Conservation (phyloP, 2,888 invertebrate species). For the Lasioglossum marginatum region DNA sequence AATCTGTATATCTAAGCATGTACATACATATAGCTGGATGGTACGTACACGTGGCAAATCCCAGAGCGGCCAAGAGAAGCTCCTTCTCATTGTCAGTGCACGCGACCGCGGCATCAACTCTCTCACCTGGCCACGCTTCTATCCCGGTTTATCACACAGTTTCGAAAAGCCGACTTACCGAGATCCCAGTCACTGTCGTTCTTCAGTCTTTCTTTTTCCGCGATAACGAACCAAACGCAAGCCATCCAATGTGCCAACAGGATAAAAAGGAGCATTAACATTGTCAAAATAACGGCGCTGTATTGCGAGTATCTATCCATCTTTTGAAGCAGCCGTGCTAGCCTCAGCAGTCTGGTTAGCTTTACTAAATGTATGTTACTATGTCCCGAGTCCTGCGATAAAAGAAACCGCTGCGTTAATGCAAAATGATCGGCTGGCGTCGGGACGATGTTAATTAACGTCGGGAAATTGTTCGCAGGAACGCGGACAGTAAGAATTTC, state of each 20-base stretch:
- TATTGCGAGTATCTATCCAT: conserved; percentile 99
- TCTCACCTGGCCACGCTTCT: neutral
- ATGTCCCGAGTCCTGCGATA: conserved; percentile 88
- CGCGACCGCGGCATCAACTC: neutral
- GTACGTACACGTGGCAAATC: conserved; percentile 6
- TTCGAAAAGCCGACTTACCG: conserved; percentile 86
- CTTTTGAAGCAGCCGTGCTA: conserved; percentile 96
- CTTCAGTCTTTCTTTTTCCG: conserved; percentile 92
- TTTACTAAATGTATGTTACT: conserved; percentile 96
- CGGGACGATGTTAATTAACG: neutral
- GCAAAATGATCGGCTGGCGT: too few species aligned
- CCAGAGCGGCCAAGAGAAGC: conserved; percentile 23
- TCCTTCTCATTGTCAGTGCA: neutral
- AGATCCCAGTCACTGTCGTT: conserved; percentile 91
- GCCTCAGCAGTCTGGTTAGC: conserved; percentile 94
- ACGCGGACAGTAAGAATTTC: neutral
- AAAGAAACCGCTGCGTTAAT: conserved; percentile 19
- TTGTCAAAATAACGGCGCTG: conserved; percentile 96
- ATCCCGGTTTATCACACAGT: neutral
- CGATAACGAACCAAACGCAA: conserved; percentile 98
- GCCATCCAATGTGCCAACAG: conserved; percentile 98
- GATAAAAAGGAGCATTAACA: conserved; percentile 97
- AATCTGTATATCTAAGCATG: conserved; percentile 38
- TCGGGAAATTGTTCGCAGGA: neutral
- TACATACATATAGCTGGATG: neutral